A percentile compares a stretch with the other conserved stretches of the same genome.
Conservation (phyloP, 2,797 vertebrate genomes). For the Aotus griseimembra region DNA sequence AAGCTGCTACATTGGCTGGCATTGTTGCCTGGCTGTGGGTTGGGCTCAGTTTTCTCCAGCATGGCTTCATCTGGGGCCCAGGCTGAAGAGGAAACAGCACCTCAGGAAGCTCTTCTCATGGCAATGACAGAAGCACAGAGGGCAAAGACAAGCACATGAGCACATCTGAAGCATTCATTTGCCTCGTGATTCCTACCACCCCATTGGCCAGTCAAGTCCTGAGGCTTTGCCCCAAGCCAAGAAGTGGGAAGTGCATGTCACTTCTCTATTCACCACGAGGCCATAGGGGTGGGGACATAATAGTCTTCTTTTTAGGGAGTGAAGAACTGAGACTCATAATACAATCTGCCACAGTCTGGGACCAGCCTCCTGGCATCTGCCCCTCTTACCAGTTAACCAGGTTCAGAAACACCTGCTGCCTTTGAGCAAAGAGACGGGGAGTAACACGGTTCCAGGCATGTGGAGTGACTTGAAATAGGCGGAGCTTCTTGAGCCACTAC, state of each 20-base stretch:
- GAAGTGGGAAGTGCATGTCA: not conserved
- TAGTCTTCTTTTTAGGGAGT: not conserved
- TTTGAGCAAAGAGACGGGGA: not conserved
- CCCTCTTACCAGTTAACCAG: not conserved
- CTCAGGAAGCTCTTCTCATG: not conserved
- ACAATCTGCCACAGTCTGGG: not conserved
- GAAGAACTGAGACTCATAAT: not conserved
- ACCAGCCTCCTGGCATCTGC: not conserved
- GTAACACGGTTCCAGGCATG: not conserved
- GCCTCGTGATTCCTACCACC: not conserved
- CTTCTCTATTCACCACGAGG: not conserved
- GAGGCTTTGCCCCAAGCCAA: not conserved
- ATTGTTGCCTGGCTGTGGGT: not conserved
- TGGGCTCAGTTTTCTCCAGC: not conserved
- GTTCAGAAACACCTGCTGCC: not conserved
- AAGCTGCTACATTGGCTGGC: not conserved
- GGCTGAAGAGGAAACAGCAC: not conserved
- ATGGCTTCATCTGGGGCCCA: not conserved
- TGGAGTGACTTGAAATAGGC: not conserved
- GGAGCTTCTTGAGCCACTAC: not conserved
- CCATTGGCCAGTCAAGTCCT: not conserved
- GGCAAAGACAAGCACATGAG: not conserved
- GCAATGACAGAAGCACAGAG: not conserved
- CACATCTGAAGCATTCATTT: not conserved
- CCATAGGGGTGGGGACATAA: not conserved